phyloP scores from a whole-genome alignment of 2,797 vertebrate species.

The Ctenopoma kingsleyae region DNA sequence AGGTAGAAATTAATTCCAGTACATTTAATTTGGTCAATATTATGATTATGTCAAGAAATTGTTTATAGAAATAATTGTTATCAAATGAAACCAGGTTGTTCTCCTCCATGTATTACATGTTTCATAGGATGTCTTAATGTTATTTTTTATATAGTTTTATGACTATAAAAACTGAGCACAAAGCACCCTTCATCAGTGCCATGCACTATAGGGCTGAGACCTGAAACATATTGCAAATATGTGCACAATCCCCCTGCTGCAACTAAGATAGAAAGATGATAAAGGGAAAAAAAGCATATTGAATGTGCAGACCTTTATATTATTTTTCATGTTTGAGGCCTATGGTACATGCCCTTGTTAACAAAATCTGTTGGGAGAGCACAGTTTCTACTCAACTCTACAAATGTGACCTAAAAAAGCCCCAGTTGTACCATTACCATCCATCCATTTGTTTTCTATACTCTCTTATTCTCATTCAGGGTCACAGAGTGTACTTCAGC shows the following conservation, averaged over 20 bases:
- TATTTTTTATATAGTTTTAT: not conserved
- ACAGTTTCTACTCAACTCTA: slow-evolving; percentile 20
- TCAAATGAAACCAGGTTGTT: no score
- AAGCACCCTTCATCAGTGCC: not conserved
- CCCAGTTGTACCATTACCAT: slow-evolving; percentile 22
- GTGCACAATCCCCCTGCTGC: slow-evolving; percentile 4
- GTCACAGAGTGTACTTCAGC: slow-evolving; percentile 5
- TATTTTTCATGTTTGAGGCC: slow-evolving; percentile 11
- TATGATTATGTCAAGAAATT: not conserved
- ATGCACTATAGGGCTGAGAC: slow-evolving; percentile 6
- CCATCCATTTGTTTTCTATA: slow-evolving; percentile 19
- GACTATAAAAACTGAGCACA: not conserved
- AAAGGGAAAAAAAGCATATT: not conserved
- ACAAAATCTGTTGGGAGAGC: slow-evolving; percentile 36
- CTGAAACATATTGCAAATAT: not conserved
- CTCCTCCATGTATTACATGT: no score
- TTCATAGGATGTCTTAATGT: not conserved
- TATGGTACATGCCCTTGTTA: slow-evolving; percentile 4
- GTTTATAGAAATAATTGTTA: no score
- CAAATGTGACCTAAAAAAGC: slow-evolving; percentile 25
- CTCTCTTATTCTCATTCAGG: slow-evolving; percentile 10
- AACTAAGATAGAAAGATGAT: slow-evolving; percentile 11
- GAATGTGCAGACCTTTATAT: slow-evolving; percentile 1
- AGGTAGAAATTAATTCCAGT: not conserved
- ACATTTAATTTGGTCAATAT: not conserved